A percentile compares a stretch with the other conserved stretches of the same genome.
Evolutionary conservation across 2,113 vertebrate genomes (phyloP).

Genomic region (Pionites leucogaster): DNA sequence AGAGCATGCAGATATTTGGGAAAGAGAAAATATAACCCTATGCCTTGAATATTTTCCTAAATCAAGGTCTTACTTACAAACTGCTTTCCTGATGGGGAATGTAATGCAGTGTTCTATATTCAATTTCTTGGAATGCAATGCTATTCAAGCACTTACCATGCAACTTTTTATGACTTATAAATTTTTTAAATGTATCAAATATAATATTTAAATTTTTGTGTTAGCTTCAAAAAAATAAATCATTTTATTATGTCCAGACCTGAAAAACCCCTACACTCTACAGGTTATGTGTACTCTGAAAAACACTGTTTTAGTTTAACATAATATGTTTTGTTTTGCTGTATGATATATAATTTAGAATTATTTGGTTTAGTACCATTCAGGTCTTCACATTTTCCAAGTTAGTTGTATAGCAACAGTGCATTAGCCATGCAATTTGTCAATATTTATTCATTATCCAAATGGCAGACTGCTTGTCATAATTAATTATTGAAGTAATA

Average conservation of each 20-base stretch:
- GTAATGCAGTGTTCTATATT: neutral
- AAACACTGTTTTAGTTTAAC: neutral
- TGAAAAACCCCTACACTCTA: neutral
- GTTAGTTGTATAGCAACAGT: slow-evolving; percentile 58
- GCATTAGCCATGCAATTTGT: slow-evolving; percentile 89
- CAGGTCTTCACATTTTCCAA: slow-evolving; percentile 50
- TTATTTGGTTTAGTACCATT: slow-evolving; percentile 40
- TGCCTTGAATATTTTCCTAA: neutral
- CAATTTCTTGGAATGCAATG: neutral
- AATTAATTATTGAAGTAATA: slow-evolving; percentile 93
- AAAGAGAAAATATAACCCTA: neutral
- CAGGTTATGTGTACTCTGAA: neutral
- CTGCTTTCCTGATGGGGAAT: neutral
- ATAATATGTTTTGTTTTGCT: neutral
- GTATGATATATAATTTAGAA: slow-evolving; percentile 42
- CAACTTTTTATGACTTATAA: neutral
- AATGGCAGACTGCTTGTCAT: slow-evolving; percentile 90
- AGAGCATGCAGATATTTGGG: neutral
- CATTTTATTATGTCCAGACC: neutral
- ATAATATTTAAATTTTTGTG: neutral
- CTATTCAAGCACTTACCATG: neutral
- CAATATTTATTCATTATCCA: slow-evolving; percentile 87
- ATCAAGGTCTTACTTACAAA: neutral
- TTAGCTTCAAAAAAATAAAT: neutral
- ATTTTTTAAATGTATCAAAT: neutral